Conservation (phyloP, 2,797 vertebrate species). For the Ctenopoma kingsleyae region DNA sequence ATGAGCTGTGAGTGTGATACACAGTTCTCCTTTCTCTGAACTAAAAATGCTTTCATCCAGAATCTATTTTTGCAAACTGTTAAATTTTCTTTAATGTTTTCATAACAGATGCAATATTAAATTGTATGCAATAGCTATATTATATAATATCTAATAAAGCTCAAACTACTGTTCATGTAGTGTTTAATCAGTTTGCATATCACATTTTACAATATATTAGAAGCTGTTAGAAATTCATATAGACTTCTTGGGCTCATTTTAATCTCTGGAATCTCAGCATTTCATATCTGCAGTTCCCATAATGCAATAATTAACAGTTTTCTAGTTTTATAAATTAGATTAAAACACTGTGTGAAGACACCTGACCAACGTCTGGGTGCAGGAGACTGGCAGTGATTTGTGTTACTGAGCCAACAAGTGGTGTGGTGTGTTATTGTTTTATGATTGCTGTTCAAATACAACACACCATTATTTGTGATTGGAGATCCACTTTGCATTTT, state of each 20-base stretch:
- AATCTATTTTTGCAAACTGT: neutral
- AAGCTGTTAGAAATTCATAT: neutral
- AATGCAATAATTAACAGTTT: neutral
- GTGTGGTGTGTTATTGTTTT: neutral
- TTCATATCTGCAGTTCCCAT: neutral
- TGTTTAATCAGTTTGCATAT: neutral
- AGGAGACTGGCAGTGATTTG: neutral
- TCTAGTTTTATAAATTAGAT: neutral
- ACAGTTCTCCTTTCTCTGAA: neutral
- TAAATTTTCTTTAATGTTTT: neutral
- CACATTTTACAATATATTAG: neutral
- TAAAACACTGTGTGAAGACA: neutral
- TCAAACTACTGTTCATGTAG: neutral
- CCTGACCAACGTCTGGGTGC: neutral
- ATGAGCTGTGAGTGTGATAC: neutral
- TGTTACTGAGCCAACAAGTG: neutral
- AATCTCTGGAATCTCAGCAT: neutral
- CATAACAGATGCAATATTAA: neutral
- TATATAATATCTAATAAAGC: neutral
- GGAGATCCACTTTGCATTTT: conserved; percentile 19
- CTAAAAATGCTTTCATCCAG: neutral
- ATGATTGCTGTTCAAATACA: conserved; percentile 19
- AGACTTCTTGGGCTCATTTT: neutral
- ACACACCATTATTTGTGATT: conserved; percentile 27
- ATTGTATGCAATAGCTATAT: neutral